These are phyloP conservation scores for Drosophila lacteicornis DNA, from an alignment of 1,140 invertebrate genomes.

Conservation along the genomic window DNA sequence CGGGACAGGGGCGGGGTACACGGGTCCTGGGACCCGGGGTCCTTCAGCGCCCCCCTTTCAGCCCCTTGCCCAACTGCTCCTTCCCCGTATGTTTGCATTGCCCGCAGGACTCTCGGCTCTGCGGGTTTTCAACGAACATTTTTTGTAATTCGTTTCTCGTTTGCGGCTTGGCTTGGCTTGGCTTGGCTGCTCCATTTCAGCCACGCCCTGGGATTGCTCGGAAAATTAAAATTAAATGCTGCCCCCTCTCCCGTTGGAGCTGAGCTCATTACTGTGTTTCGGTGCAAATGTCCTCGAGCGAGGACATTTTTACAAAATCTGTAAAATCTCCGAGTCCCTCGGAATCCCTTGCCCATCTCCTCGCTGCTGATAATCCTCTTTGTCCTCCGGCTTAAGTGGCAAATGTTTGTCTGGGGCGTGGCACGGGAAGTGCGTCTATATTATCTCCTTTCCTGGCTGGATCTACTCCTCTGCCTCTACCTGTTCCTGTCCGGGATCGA, in stretches of 20 bases:
- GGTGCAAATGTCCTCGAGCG: constrained; percentile 54
- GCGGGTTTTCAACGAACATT: constrained; percentile 58
- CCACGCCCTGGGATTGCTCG: constrained; percentile 58
- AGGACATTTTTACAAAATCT: constrained; percentile 76
- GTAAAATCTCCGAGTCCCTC: constrained; percentile 25
- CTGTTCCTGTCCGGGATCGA: constrained; percentile 19
- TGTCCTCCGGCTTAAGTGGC: constrained; percentile 61
- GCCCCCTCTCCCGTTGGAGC: constrained; percentile 1
- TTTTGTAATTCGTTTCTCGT: constrained; percentile 38
- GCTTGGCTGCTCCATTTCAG: constrained; percentile 60
- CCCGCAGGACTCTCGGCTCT: constrained; percentile 69
- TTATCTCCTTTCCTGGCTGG: constrained; percentile 2
- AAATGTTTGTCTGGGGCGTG: constrained; percentile 70
- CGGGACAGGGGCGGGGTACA: constrained; percentile 21
- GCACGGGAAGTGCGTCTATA: constrained; percentile 71
- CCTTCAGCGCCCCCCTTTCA: constrained; percentile 10
- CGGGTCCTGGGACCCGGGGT: constrained; percentile 19
- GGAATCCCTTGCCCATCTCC: constrained; percentile 19
- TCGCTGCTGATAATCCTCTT: constrained; percentile 59
- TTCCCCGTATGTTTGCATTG: constrained; percentile 28
- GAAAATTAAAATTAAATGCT: constrained; percentile 53
- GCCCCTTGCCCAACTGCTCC: too few species aligned
- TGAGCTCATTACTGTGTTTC: not conserved
- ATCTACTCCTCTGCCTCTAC: constrained; percentile 14
- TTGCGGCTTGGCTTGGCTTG: constrained; percentile 36